Base-by-base conservation (phyloP, 2,797 vertebrate species). In the Toxotes lorentzi region DNA sequence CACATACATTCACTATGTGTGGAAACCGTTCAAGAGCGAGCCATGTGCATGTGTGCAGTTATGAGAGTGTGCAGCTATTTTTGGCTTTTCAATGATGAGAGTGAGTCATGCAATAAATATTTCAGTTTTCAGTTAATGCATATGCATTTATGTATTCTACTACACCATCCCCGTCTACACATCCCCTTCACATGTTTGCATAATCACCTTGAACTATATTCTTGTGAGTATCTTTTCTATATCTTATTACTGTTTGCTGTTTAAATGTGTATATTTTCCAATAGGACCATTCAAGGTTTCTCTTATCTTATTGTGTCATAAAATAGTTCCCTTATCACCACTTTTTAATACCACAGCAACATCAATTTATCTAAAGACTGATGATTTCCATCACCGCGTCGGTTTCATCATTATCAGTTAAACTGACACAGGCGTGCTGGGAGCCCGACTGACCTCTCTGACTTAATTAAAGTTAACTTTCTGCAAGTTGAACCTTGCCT, bases 321-420 rank as follows among this genome's bases (percentile, higher is more conserved):
- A 70, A 70, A 32, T 10, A 6, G 11, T 58, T 78, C 50, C 60
- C 53, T 79, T 34, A 74, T 77, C 45, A 32, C 13, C 0, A 1
- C 10, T n/a, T 43, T 53, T 63, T 59, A 59, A 71, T 35, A 58
- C 17, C 70, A 68, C n/a, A 48, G 34, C 24, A 2, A 17, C 43
- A 76, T 76, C 14, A 41, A 72, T 53, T 78, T 4, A 70, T 76
- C 30, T 24, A 4, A 21, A 73, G 32, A 32, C 27, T 57, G 68
- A 76, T 71, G 51, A 73, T 76, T 73, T 21, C 10, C n/a, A 73
- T 72, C 66, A 16, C 11, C 21, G 2, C 0, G 21, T 34, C 32
- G 14, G 50, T 78, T 87, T 78, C 66, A 77, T 78, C 61, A 75
- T 66, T 30, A 73, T 69, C 57, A 6, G 6, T 2, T 54, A 1